Percentiles rank a stretch among this genome's conserved stretches.
Evolutionary conservation across 1,140 invertebrate species (phyloP).

Genomic region (Drosophila nigromelanica): DNA sequence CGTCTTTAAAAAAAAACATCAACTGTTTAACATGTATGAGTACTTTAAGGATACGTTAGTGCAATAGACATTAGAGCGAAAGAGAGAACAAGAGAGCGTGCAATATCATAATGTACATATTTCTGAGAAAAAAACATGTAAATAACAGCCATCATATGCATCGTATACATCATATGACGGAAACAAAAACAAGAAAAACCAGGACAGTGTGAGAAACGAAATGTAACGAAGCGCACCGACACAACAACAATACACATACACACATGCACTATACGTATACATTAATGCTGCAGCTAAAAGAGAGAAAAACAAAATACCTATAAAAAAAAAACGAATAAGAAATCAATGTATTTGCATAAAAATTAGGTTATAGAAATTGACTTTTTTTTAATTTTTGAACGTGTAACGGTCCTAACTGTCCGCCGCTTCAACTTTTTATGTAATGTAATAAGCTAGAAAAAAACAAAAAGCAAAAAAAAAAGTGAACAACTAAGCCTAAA

Average conservation of each 20-base stretch:
- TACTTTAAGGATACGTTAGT: slow-evolving; percentile 24
- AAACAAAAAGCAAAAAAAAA: slow-evolving; percentile 1
- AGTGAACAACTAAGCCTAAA: slow-evolving; percentile 71
- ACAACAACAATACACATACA: slow-evolving; percentile 5
- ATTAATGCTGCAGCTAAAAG: slow-evolving; percentile 39
- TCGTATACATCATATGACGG: not conserved
- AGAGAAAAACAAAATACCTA: slow-evolving; percentile 7
- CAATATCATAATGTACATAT: slow-evolving; percentile 38
- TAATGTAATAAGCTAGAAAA: slow-evolving; percentile 51
- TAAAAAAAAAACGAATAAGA: slow-evolving; percentile 7
- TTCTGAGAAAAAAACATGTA: slow-evolving; percentile 12
- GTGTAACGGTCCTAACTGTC: slow-evolving; percentile 26
- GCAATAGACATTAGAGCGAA: slow-evolving; percentile 36
- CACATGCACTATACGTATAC: slow-evolving; percentile 25
- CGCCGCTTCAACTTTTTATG: slow-evolving; percentile 36
- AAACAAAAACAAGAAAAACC: slow-evolving; percentile 19
- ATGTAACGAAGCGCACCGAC: slow-evolving; percentile 37
- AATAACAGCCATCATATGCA: not conserved
- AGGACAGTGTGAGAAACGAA: slow-evolving; percentile 36
- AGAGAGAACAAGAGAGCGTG: slow-evolving; percentile 28
- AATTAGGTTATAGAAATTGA: slow-evolving; percentile 38
- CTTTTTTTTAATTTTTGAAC: slow-evolving; percentile 38
- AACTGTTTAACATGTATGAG: slow-evolving; percentile 34
- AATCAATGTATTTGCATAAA: slow-evolving; percentile 39
- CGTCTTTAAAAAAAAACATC: slow-evolving; percentile 11